These are phyloP conservation scores for Agrilus cyanescens DNA, from an alignment of 2,888 invertebrate species.

Conservation along the genomic window DNA sequence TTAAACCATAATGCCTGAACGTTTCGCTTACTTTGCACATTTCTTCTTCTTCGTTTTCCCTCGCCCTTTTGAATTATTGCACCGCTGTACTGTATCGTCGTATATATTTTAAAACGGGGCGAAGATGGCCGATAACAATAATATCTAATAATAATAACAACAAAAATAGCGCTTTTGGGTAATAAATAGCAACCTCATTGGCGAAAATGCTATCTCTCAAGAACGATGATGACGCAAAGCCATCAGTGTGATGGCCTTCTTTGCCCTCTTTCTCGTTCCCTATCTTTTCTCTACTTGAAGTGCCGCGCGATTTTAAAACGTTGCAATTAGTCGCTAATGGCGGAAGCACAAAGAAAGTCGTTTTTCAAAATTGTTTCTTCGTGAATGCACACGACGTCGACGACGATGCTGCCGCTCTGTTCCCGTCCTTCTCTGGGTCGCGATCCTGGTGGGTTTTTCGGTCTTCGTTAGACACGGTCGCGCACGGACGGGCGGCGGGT, in stretches of 20 bases:
- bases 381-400: constrained; percentile 28
- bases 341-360: constrained; percentile 36
- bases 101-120: too few relatives aligned
- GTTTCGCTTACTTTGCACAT: too few relatives aligned
- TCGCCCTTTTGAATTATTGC: too few relatives aligned
- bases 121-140: too few relatives aligned
- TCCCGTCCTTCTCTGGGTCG: constrained; percentile 11
- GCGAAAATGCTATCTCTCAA: constrained; percentile 31
- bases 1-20: too few relatives aligned
- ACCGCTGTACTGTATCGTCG: too few relatives aligned
- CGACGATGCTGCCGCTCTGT: constrained; percentile 5
- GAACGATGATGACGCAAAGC: too few relatives aligned
- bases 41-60: too few relatives aligned
- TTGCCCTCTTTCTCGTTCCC: too few relatives aligned
- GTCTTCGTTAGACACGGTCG: neutral
- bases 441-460: constrained; percentile 1
- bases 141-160: too few relatives aligned
- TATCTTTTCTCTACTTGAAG: neutral
- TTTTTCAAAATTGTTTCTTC: constrained; percentile 38
- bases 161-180: neutral
- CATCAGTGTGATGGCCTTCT: too few relatives aligned
- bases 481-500: neutral
- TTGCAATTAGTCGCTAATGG: constrained; percentile 36
- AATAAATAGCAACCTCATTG: constrained; percentile 17
- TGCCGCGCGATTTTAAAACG: constrained; percentile 33